Base-by-base conservation (phyloP, 1,140 invertebrate species). In the Pemphigus obesinymphae region DNA sequence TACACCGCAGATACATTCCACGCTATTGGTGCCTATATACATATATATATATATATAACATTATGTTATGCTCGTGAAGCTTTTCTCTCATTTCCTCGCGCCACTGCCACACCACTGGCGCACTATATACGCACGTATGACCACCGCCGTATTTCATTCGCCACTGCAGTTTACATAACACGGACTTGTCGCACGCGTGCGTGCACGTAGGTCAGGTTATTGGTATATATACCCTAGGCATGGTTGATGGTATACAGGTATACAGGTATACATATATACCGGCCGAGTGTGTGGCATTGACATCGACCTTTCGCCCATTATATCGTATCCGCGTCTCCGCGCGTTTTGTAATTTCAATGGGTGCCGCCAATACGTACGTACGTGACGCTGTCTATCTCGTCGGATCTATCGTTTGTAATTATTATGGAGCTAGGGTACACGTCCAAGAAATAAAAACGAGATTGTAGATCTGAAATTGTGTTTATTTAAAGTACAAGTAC, bases 221-320 rank as follows among this genome's bases (percentile, higher is more conserved):
- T 4, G 31, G 29, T 3, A 31, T 66, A 61, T 31, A 61, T 11
- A 55, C 7, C 26, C n/a, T 31, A 40, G n/a, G n/a, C n/a, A n/a
- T n/a, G n/a, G n/a, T n/a, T n/a, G n/a, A n/a, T n/a, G n/a, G n/a
- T n/a, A n/a, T n/a, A n/a, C n/a, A n/a, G n/a, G n/a, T n/a, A n/a
- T n/a, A n/a, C n/a, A n/a, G n/a, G n/a, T n/a, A n/a, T n/a, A n/a
- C n/a, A n/a, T n/a, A n/a, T 23, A 29, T 3, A 37, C 7, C 8
- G 61, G 8, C 20, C 31, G 7, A 15, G n/a, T 8, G 63, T 68
- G 34, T 34, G 15, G 4, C 29, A 31, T 17, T 66, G 66, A 40
- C 66, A 11, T 70, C 68, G 37, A 72, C 68, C 68, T 70, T 45
- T 70, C 23, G 68, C 68, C 40, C n/a, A 72, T 45, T 45, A 45